A percentile compares a stretch with the other conserved stretches of the same genome.
phyloP scores from a whole-genome alignment of 2,888 invertebrate species.

The Sminthurinus aureus region DNA sequence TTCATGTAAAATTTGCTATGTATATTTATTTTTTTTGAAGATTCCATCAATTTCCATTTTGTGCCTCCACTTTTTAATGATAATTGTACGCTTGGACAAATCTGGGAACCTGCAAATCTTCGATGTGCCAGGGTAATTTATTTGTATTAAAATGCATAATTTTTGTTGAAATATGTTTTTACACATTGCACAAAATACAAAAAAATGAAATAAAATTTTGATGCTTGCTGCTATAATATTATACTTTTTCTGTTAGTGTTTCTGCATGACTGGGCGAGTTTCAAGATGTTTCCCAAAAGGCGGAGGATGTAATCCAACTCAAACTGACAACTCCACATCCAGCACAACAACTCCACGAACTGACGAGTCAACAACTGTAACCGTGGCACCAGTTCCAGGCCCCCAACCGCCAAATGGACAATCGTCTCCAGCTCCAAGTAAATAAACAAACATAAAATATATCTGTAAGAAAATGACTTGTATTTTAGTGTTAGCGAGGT shows the following conservation, averaged over 20 bases:
- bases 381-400: not conserved
- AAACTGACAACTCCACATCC: not conserved
- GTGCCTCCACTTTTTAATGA: not conserved
- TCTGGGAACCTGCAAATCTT: not conserved
- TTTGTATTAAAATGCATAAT: no score
- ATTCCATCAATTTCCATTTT: constrained; percentile 3
- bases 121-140: not conserved
- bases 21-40: not conserved
- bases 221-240: no score
- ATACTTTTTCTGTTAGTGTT: not conserved
- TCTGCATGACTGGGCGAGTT: not conserved
- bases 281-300: not conserved
- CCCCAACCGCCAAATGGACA: not conserved
- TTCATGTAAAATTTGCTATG: no score
- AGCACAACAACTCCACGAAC: not conserved
- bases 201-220: no score
- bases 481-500: no score
- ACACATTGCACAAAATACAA: no score
- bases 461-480: no score
- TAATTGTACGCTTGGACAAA: not conserved
- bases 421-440: not conserved
- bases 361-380: not conserved
- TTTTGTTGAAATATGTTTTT: no score
- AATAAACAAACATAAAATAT: no score
- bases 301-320: not conserved